Base-by-base conservation (phyloP, 2,797 vertebrate species). In the Malurus leucopterus region DNA sequence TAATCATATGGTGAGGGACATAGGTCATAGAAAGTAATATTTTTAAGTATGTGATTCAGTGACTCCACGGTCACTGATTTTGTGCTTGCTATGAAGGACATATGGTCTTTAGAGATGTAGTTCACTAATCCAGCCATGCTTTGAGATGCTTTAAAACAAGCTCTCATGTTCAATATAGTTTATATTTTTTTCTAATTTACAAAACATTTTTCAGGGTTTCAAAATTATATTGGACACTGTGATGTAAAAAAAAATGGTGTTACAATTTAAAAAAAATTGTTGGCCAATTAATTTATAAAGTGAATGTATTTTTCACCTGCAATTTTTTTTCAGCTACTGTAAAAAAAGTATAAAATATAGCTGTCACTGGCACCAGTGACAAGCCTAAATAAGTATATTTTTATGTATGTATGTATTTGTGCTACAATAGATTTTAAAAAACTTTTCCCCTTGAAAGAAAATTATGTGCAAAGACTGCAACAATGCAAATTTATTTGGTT, bases 401-500 rank as follows among this genome's bases (percentile, higher is more conserved):
- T 6, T 34, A 43, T 34, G 29, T 9, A 22, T 36, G 13, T 23
- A n/a, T 2, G 8, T 13, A n/a, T 84, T 86, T 54, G 10, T 84
- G 38, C 59, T 59, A 27, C 19, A 59, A 65, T 23, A 55, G 3
- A 53, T 54, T 53, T 29, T 24, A 22, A 73, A 44, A 46, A n/a
- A 15, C 7, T 5, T 23, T 23, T 59, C n/a, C 69, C 58, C 59
- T 84, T 88, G 68, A 67, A 82, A 69, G 20, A 67, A 69, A 92
- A 84, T 63, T 27, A 58, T 29, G 49, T 91, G 36, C 51, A 67
- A 78, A 44, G 41, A 70, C 38, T 70, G 50, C 64, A 93, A 84
- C 53, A 82, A 86, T 14, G 16, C 29, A n/a, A 76, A 91, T 61
- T 30, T 87, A 50, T 62, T 75, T 88, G 44, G 4, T 92, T 76